Percentiles rank a stretch among this genome's conserved stretches.
Evolutionary conservation across 2,113 vertebrate genomes (phyloP).

Genomic region (Nothocercus julius): DNA sequence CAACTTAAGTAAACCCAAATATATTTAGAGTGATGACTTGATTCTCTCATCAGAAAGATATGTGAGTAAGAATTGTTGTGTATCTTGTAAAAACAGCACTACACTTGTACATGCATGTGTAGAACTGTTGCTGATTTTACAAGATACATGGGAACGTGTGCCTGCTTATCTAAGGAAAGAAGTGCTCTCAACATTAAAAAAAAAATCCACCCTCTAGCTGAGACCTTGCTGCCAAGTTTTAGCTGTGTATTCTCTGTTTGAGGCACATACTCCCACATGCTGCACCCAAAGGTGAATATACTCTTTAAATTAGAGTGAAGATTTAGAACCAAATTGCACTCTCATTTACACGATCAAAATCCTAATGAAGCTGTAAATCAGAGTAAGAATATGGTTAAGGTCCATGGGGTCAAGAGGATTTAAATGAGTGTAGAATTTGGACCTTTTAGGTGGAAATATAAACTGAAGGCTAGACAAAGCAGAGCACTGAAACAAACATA

Average conservation of each 20-base stretch:
- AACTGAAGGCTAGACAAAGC: neutral
- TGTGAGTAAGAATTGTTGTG: constrained; percentile 58
- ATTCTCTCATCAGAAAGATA: constrained; percentile 71
- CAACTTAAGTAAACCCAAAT: constrained; percentile 24
- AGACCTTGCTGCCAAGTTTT: neutral
- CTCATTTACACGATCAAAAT: neutral
- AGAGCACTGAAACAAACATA: neutral
- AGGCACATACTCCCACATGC: neutral
- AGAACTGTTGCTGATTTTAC: neutral
- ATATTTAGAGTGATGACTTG: constrained; percentile 31
- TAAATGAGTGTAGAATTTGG: neutral
- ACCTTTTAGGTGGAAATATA: neutral
- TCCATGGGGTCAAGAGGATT: neutral
- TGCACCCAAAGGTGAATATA: neutral
- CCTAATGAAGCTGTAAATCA: neutral
- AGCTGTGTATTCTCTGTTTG: neutral
- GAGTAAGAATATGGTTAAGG: neutral
- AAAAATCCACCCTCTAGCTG: neutral
- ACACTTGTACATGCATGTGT: constrained; percentile 58
- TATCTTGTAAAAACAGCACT: constrained; percentile 62
- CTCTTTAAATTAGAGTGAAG: neutral
- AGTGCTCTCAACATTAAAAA: neutral
- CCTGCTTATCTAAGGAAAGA: neutral
- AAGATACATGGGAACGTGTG: neutral
- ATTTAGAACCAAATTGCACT: neutral